phyloP scores from a whole-genome alignment of 2,113 vertebrate genomes.

The Rhea pennata region DNA sequence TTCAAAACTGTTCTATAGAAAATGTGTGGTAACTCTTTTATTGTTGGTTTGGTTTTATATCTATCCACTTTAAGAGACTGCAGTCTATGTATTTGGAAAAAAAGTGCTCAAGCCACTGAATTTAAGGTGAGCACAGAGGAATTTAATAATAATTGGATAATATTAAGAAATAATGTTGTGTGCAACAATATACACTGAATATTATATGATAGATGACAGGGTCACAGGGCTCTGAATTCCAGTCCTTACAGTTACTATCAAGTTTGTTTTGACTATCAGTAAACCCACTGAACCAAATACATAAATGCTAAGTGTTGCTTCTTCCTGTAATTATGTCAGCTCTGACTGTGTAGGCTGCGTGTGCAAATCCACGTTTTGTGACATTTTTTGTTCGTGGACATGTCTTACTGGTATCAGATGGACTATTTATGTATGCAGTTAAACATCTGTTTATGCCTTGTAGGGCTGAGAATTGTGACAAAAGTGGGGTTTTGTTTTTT shows the following conservation, averaged over 20 bases:
- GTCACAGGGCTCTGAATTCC: neutral
- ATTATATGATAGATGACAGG: neutral
- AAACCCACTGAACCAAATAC: neutral
- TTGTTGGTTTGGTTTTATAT: slow-evolving; percentile 4
- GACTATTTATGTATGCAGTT: neutral
- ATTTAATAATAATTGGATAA: neutral
- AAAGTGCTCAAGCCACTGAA: neutral
- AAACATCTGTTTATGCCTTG: neutral
- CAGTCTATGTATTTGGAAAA: neutral
- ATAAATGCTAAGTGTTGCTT: neutral
- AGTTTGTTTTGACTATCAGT: neutral
- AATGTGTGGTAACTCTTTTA: neutral
- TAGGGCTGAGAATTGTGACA: neutral
- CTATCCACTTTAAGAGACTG: neutral
- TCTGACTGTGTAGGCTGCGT: too few relatives aligned
- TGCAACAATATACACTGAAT: neutral
- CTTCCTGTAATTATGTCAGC: neutral
- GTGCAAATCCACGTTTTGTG: neutral
- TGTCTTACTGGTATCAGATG: neutral
- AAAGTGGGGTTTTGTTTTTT: too few relatives aligned
- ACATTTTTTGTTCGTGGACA: neutral
- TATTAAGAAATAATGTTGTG: neutral
- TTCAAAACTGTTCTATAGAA: neutral
- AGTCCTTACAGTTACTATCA: neutral
- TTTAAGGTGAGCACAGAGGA: neutral